Evolutionary conservation across 1,140 invertebrate species (phyloP).

Genomic region (Leptinotarsa defecta): DNA sequence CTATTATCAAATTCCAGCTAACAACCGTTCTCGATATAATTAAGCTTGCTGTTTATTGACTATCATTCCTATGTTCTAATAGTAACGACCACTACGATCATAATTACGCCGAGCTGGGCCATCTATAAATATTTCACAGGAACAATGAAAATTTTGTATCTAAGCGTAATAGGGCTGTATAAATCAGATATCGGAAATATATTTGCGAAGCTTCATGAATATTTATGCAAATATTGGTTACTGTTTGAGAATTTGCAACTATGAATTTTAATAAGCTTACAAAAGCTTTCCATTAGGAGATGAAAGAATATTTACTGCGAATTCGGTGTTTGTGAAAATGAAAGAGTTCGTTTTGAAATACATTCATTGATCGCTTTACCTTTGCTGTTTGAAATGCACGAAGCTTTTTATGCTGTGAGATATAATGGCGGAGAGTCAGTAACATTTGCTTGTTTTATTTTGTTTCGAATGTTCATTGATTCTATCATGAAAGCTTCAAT

Average conservation of each 20-base stretch:
- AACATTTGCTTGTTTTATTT: no score
- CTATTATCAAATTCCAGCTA: not conserved
- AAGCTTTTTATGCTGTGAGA: no score
- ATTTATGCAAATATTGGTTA: not conserved
- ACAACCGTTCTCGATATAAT: not conserved
- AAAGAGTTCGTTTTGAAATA: no score
- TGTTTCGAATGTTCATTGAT: no score
- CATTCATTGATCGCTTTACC: no score
- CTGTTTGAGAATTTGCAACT: not conserved
- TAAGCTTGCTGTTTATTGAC: not conserved
- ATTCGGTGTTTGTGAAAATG: no score
- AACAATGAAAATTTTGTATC: constrained; percentile 1
- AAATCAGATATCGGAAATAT: constrained; percentile 3
- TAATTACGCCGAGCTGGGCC: not conserved
- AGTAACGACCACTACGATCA: not conserved
- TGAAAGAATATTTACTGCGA: no score
- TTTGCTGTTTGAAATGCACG: no score
- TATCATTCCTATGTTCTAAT: not conserved
- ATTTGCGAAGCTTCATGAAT: not conserved
- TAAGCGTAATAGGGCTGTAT: not conserved
- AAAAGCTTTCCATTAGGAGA: no score
- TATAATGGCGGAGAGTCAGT: no score
- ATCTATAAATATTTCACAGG: not conserved
- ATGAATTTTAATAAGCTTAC: not conserved
- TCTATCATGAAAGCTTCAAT: no score